A percentile compares a stretch with the other conserved stretches of the same genome.
Conservation (phyloP, 2,113 vertebrate genomes). For the Triplophysa rosa region DNA sequence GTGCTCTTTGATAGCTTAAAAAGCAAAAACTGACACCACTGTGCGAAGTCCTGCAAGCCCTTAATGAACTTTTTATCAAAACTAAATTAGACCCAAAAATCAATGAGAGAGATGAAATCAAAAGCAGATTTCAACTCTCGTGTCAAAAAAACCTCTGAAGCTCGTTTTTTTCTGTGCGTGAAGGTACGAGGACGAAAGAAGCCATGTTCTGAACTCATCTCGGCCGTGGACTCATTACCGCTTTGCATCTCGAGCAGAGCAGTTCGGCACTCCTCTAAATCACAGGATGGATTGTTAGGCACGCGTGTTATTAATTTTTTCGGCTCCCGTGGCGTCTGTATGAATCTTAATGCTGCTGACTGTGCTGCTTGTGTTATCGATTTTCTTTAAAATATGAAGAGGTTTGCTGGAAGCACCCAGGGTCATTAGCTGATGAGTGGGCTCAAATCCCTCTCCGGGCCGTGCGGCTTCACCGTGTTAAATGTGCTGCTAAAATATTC, state of each 20-base stretch:
- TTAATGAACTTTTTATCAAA: not conserved
- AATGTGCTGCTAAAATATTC: conserved; percentile 85
- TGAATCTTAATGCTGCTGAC: conserved; percentile 83
- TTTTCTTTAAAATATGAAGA: conserved; percentile 84
- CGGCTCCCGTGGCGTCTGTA: conserved; percentile 75
- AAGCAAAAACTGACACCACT: no score
- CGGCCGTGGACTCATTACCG: conserved; percentile 72
- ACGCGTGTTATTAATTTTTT: conserved; percentile 83
- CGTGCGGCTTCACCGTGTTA: conserved; percentile 76
- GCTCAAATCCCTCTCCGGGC: conserved; percentile 76
- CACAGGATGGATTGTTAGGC: conserved; percentile 81
- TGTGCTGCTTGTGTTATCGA: conserved; percentile 77
- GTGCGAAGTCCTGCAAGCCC: no score
- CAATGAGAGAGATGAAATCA: not conserved
- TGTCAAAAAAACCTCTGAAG: no score
- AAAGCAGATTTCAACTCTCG: not conserved
- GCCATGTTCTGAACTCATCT: conserved; percentile 73
- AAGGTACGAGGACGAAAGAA: not conserved
- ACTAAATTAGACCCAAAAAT: not conserved
- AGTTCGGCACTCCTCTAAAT: conserved; percentile 75
- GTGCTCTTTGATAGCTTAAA: no score
- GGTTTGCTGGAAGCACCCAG: conserved; percentile 80
- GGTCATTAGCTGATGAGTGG: conserved; percentile 83
- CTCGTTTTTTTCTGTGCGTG: not conserved
- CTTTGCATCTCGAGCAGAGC: conserved; percentile 78